Evolutionary conservation across 2,888 invertebrate genomes (phyloP), one percentile per base, ranked within the genome.

Genomic region (Metopia argyrocephala): DNA sequence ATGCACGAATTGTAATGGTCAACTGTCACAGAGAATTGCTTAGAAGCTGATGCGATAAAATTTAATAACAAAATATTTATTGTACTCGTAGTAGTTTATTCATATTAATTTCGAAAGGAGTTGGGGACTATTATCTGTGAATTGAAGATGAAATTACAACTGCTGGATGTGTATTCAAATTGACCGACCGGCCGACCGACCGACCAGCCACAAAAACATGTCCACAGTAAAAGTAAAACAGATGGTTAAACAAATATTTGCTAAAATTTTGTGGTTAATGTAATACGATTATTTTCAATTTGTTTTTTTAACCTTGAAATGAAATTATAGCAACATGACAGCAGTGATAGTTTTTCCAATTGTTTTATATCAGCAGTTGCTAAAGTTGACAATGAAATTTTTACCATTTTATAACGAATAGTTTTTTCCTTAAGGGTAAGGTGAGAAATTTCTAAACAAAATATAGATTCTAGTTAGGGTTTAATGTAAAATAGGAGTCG

Each of bases 21-120:
- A 66, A 52, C 59, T 61, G 27, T 66, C 45, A 74, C 65, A 59
- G 50, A 61, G 50, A 66, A 66, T 12, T 59, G 61, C 27, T 23
- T 27, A 52, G 20, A 38, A 52, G 25, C 21, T 52, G n/a, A 59
- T 61, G 21, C 15, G n/a, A 45, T 52, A 57, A 54, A 73, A 64
- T n/a, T 2, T 50, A 48, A 73, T 25, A 45, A 9, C 12, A 6
- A 28, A 46, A 15, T 56, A 25, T 46, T 57, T 31, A 50, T 23
- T 28, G 18, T 15, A 12, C 1, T 18, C 27, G 5, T 4, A 20
- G 20, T 2, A 57, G 5, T 15, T 18, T 20, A 20, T 57, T 20
- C 31, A 31, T 15, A 20, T n/a, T n/a, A n/a, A n/a, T n/a, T n/a
- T n/a, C n/a, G n/a, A n/a, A n/a, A n/a, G n/a, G n/a, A 20, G 28